Conservation (phyloP, 2,113 vertebrate genomes). For the Nematolebias whitei region DNA sequence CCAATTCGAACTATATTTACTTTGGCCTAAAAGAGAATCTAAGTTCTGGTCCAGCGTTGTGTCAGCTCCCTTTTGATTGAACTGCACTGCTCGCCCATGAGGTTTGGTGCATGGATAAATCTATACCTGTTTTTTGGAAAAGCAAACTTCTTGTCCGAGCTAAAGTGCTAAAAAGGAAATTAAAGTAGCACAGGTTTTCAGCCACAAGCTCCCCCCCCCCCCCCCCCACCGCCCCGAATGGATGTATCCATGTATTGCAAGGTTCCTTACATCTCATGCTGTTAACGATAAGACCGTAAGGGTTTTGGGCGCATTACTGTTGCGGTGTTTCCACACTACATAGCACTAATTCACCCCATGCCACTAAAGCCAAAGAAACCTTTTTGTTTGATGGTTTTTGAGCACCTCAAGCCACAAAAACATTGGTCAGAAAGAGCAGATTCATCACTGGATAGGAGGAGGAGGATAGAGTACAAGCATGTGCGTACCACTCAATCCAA, state of each 20-base stretch:
- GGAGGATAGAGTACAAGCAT: conserved; percentile 24
- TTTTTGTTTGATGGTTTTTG: conserved; percentile 55
- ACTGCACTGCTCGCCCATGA: too few relatives aligned
- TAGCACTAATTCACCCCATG: conserved; percentile 36
- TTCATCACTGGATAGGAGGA: conserved; percentile 19
- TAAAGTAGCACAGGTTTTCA: too few relatives aligned
- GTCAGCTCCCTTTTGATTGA: too few relatives aligned
- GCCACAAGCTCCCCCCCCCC: too few relatives aligned
- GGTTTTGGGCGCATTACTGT: conserved; percentile 19
- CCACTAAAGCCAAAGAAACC: conserved; percentile 54
- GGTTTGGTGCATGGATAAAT: too few relatives aligned
- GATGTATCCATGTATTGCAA: background rate
- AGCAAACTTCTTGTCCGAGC: too few relatives aligned
- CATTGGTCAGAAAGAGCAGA: conserved; percentile 46
- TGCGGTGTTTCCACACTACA: conserved; percentile 23
- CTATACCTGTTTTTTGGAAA: too few relatives aligned
- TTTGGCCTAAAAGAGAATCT: background rate
- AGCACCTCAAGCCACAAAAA: conserved; percentile 53
- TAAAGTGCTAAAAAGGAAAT: too few relatives aligned
- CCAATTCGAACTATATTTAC: conserved; percentile 21
- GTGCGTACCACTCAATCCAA: conserved; percentile 17
- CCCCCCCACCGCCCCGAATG: too few relatives aligned
- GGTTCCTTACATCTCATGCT: background rate
- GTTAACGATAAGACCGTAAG: background rate
- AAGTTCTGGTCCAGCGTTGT: background rate